A percentile compares a stretch with the other conserved stretches of the same genome.
Conservation (phyloP, 2,888 invertebrate genomes). For the Drosophila setosimentum region DNA sequence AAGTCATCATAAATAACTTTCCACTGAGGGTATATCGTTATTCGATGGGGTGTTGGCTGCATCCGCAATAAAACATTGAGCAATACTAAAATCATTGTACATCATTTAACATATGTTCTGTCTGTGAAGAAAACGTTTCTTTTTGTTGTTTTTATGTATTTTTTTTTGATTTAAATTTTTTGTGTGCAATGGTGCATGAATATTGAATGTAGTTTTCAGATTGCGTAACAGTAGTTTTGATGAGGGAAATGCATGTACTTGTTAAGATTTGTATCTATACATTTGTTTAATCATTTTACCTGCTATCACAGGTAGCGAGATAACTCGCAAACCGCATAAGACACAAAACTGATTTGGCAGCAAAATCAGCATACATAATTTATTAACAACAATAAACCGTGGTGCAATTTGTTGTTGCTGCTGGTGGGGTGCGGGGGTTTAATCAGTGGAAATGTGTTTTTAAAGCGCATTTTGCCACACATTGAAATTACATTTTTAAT, state of each 20-base stretch:
- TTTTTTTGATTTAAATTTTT: background rate
- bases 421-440: background rate
- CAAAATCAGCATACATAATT: slow-evolving; percentile 39
- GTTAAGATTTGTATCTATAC: background rate
- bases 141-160: background rate
- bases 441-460: slow-evolving; percentile 44
- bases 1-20: background rate
- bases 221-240: slow-evolving; percentile 21
- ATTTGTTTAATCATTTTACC: background rate
- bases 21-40: background rate
- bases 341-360: background rate
- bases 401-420: slow-evolving; percentile 7
- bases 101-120: slow-evolving; percentile 22
- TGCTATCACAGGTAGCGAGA: background rate
- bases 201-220: slow-evolving; percentile 17
- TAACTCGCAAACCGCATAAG: background rate
- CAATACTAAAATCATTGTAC: slow-evolving; percentile 8
- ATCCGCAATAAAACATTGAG: slow-evolving; percentile 43
- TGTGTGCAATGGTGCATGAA: slow-evolving; percentile 29
- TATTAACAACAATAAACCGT: slow-evolving; percentile 45
- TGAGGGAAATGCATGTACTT: background rate
- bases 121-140: background rate
- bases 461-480: slow-evolving; percentile 61
- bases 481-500: slow-evolving; percentile 53
- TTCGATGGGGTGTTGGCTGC: slow-evolving; percentile 33